phyloP scores from a whole-genome alignment of 2,113 vertebrate species.

The Oostethus manadensis region DNA sequence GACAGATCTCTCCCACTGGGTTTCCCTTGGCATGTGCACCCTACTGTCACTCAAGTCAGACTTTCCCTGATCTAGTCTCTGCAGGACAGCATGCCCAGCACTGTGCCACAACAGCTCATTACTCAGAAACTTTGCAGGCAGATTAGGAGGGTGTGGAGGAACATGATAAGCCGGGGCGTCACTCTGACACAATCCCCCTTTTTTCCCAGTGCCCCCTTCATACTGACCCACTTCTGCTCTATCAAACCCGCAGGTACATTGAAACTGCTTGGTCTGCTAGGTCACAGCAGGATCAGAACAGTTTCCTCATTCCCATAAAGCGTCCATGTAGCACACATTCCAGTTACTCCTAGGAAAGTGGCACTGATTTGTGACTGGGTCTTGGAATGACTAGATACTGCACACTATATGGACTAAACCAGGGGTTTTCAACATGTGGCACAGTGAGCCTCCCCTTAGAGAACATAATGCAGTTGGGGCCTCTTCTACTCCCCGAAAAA shows the following conservation, averaged over 20 bases:
- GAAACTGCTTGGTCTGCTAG: conserved; percentile 48
- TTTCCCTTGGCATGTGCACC: conserved; percentile 54
- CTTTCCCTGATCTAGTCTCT: conserved; percentile 57
- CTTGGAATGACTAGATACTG: conserved; percentile 11
- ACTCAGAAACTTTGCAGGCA: conserved; percentile 52
- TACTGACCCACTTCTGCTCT: conserved; percentile 63
- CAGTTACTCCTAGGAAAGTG: conserved; percentile 52
- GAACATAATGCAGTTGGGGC: too few relatives aligned
- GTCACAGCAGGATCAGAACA: conserved; percentile 61
- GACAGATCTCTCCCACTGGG: conserved; percentile 50
- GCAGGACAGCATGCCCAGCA: conserved; percentile 47
- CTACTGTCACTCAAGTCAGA: conserved; percentile 61
- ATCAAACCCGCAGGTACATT: conserved; percentile 52
- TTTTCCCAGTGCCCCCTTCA: conserved; percentile 27
- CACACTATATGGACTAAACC: not conserved
- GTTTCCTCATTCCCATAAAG: conserved; percentile 42
- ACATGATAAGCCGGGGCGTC: conserved; percentile 41
- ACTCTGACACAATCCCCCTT: conserved; percentile 56
- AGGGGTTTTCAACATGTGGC: not conserved
- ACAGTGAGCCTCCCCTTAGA: too few relatives aligned
- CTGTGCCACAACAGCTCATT: conserved; percentile 67
- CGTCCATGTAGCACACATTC: conserved; percentile 48
- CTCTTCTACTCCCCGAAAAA: too few relatives aligned
- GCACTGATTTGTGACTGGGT: conserved; percentile 32
- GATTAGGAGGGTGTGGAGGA: conserved; percentile 54